A percentile compares a stretch with the other conserved stretches of the same genome.
These are phyloP conservation scores for Megaceryle torquata DNA, from an alignment of 2,113 vertebrate genomes.

Conservation along the genomic window DNA sequence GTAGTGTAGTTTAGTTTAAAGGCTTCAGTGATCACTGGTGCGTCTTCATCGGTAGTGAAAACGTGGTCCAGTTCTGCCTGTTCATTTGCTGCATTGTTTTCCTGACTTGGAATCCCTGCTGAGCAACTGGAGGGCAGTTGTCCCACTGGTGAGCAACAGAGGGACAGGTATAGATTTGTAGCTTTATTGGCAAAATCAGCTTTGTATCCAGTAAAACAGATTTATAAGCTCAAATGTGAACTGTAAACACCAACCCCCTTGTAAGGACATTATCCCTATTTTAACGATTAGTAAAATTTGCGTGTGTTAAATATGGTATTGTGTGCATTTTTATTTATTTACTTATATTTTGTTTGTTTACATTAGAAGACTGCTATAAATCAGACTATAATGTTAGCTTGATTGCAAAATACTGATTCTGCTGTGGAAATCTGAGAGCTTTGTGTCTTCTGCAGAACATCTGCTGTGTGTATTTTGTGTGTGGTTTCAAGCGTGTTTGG, in stretches of 20 bases:
- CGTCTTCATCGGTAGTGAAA: neutral
- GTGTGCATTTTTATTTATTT: neutral
- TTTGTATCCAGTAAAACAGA: neutral
- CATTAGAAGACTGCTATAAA: neutral
- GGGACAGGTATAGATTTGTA: neutral
- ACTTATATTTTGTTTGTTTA: neutral
- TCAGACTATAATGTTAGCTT: neutral
- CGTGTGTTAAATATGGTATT: neutral
- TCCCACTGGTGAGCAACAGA: neutral
- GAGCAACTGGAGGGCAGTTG: neutral
- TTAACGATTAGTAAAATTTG: neutral
- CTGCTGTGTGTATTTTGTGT: neutral
- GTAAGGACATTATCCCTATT: neutral
- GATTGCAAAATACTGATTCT: neutral
- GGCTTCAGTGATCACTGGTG: neutral
- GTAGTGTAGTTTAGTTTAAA: neutral
- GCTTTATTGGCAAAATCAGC: neutral
- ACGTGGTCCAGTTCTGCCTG: neutral
- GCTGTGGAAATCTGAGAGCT: neutral
- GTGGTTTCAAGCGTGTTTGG: neutral
- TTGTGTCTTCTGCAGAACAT: neutral
- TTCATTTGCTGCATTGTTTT: neutral
- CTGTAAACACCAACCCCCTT: neutral
- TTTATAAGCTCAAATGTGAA: neutral
- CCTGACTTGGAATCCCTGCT: neutral